Percentiles rank a stretch among this genome's conserved stretches.
These are phyloP conservation scores for Bicyclus anynana DNA, from an alignment of 1,140 invertebrate species.

Conservation along the genomic window DNA sequence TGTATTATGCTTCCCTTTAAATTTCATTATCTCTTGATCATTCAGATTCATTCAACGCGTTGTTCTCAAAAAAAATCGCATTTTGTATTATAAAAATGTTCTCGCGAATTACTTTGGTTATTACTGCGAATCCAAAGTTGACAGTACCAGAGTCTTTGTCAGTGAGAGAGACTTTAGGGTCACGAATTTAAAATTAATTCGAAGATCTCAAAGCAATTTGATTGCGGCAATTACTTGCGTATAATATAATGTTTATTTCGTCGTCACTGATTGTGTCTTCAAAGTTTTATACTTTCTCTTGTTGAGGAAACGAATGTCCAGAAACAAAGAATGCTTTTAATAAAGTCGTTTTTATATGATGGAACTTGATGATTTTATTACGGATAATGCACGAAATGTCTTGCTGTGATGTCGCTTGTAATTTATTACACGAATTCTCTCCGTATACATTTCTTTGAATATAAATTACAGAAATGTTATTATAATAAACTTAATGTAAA, in stretches of 20 bases:
- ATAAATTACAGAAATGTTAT: too few relatives aligned
- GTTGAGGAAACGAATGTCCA: neutral
- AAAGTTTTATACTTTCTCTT: slow-evolving; percentile 1
- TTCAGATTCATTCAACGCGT: too few relatives aligned
- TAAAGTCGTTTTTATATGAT: neutral
- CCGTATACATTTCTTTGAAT: too few relatives aligned
- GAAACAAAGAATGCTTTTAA: neutral
- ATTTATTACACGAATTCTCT: too few relatives aligned
- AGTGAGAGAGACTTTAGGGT: neutral
- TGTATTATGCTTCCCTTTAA: too few relatives aligned
- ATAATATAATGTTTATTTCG: neutral
- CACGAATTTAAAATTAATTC: neutral
- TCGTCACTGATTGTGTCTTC: slow-evolving; percentile 1
- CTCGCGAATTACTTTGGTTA: too few relatives aligned
- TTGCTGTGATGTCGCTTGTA: neutral
- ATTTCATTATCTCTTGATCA: too few relatives aligned
- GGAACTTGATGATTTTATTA: neutral
- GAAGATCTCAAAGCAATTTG: neutral
- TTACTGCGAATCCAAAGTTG: too few relatives aligned
- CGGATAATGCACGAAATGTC: neutral
- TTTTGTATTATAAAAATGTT: too few relatives aligned
- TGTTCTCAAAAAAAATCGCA: too few relatives aligned
- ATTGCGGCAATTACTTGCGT: neutral
- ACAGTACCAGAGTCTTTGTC: neutral
- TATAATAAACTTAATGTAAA: too few relatives aligned